Evolutionary conservation across 2,797 vertebrate genomes (phyloP), one percentile per base, ranked within the genome.

Genomic region (Gymnothorax reevesii): DNA sequence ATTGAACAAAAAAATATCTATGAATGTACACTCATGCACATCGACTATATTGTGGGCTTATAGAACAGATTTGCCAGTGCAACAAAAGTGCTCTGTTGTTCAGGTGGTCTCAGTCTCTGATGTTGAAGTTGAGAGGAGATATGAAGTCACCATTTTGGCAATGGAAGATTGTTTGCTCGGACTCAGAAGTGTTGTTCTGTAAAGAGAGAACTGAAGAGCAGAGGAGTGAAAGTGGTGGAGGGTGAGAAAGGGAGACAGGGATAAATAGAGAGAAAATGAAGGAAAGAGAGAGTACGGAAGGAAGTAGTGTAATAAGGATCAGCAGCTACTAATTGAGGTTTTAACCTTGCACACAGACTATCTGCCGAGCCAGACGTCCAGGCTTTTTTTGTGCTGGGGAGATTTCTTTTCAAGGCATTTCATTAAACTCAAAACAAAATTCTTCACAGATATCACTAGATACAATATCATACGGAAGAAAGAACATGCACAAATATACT

Each of bases 291-390:
- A 75, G 1, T 27, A n/a, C 5, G 17, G 54, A 25, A 52, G n/a
- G 66, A 15, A 71, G 66, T 25, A 71, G 12, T 49, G 42, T 84
- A 66, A 84, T 84, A 49, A 57, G 52, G 66, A 57, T 85, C 73
- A 85, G 17, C 42, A 15, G 49, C 52, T 73, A 57, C 55, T 85
- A 85, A 85, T 85, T 57, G 84, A 85, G 84, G 57, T 85, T 73
- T 85, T 85, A 57, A 85, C 84, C 84, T 85, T 85, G 20, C 12
- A 7, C 22, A 17, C 66, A 73, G 84, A 25, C 69, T 85, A 33
- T 80, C n/a, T 22, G 10, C 52, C 77, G 22, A 10, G 9, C 52
- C 77, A 80, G 49, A 6, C 7, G 52, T 20, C 49, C 52, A 54
- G 49, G 8, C 54, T 85, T 69, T 10, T 54, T 33, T 69, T 84